Base-by-base conservation (phyloP, 1,140 invertebrate species). In the Sinella curviseta region DNA sequence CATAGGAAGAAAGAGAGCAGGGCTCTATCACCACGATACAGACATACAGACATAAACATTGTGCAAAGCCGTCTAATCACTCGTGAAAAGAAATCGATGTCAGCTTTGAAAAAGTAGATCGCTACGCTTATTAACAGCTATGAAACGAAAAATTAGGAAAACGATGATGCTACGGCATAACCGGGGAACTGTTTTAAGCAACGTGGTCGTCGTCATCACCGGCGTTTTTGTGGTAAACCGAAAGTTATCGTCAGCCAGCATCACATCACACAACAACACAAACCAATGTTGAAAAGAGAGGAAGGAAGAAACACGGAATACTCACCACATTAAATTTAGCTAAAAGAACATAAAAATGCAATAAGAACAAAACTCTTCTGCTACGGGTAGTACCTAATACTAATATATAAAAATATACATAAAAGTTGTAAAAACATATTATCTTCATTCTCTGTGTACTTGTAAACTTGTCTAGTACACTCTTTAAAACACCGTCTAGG, bases 371-470 rank as follows among this genome's bases (percentile, higher is more conserved):
- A 48, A 48, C 20, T 48, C 39, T 48, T 48, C 39, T 48, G 39
- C 39, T 60, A 60, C 57, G 57, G 57, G 57, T 60, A 60, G 57
- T 60, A 60, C 57, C 57, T 60, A 17, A 60, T 14, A 48, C 8
- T 48, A 48, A 20, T 48, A 48, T 48, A 26, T 60, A 48, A 8
- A 48, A 4, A 48, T 48, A 17, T 48, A 48, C 39, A 48, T 17
- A 48, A 48, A 48, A 4, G 39, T n/a, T n/a, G n/a, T n/a, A n/a
- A n/a, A n/a, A n/a, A n/a, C n/a, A n/a, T n/a, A n/a, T n/a, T n/a
- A n/a, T n/a, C n/a, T n/a, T n/a, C n/a, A n/a, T n/a, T n/a, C n/a
- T n/a, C n/a, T n/a, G n/a, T n/a, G n/a, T n/a, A n/a, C n/a, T n/a
- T n/a, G n/a, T n/a, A n/a, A n/a, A n/a, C n/a, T n/a, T n/a, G n/a